Base-by-base conservation (phyloP, 2,888 invertebrate genomes). In the Timema cristinae region DNA sequence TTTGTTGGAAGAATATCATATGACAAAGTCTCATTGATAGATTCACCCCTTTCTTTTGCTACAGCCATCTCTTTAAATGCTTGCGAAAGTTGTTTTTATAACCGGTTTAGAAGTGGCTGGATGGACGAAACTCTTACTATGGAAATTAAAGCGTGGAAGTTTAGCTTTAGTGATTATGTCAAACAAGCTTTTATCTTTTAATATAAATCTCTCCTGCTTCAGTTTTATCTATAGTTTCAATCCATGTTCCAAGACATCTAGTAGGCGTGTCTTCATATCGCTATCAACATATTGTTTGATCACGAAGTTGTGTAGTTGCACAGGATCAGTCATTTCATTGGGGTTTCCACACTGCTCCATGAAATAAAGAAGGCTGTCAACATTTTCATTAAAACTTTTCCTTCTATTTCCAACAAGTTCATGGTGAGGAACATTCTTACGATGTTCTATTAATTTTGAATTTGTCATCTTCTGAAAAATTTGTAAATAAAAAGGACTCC, bases 1-100 rank as follows among this genome's bases (percentile, higher is more conserved):
- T 59, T 59, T 59, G n/a, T 59, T 59, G 59, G 59, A 59, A 59
- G 59, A 56, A 56, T 1, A 59, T n/a, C 59, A 59, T 59, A n/a
- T 6, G 10, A 59, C n/a, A 59, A 0, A 59, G n/a, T 59, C 2
- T 59, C 9, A 13, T 59, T 59, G 59, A 5, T 59, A 16, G 0
- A n/a, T 59, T 59, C 59, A 59, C 59, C 59, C 5, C 59, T 59
- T 59, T 52, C 54, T 52, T 10, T 59, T 59, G 59, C 59, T 59
- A 59, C 59, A 13, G 9, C 59, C 59, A 59, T 13, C 5, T 59
- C 59, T 59, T 32, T 59, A 59, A 13, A n/a, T 59, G 59, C 59
- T 59, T 59, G 59, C 5, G 6, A 11, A 59, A 59, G 13, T n/a
- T 59, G 32, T 32, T 59, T 56, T 59, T 59, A 1, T n/a, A 15